These are phyloP conservation scores for Campylomormyrus tamandua DNA, from an alignment of 2,113 vertebrate species.

Conservation along the genomic window DNA sequence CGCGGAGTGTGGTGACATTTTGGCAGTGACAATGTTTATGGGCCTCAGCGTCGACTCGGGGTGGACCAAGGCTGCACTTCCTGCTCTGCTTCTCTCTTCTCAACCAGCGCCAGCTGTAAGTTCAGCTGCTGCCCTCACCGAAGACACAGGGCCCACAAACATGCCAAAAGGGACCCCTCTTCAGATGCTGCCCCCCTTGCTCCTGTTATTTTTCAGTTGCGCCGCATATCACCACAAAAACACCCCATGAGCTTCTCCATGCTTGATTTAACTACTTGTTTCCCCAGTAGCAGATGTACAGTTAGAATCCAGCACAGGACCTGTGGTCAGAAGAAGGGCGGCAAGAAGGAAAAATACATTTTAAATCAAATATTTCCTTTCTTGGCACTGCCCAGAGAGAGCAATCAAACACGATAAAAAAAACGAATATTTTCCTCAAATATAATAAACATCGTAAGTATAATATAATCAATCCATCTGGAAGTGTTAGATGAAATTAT, in stretches of 20 bases:
- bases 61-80: background rate
- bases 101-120: background rate
- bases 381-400: background rate
- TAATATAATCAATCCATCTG: background rate
- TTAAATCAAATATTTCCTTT: background rate
- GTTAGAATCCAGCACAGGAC: background rate
- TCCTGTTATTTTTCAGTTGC: background rate
- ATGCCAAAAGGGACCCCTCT: background rate
- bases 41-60: no score
- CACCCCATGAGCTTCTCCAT: background rate
- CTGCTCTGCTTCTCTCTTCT: background rate
- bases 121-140: background rate
- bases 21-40: background rate
- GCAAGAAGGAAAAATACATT: background rate
- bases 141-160: background rate
- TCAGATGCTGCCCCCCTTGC: background rate
- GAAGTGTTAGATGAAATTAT: background rate
- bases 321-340: background rate
- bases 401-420: background rate
- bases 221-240: background rate
- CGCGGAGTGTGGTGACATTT: background rate
- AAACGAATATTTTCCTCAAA: background rate
- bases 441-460: background rate
- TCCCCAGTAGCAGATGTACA: background rate
- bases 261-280: background rate